Percentiles rank a stretch among this genome's conserved stretches.
These are phyloP conservation scores for Drosophila repleta DNA, from an alignment of 1,140 invertebrate species.

Conservation along the genomic window DNA sequence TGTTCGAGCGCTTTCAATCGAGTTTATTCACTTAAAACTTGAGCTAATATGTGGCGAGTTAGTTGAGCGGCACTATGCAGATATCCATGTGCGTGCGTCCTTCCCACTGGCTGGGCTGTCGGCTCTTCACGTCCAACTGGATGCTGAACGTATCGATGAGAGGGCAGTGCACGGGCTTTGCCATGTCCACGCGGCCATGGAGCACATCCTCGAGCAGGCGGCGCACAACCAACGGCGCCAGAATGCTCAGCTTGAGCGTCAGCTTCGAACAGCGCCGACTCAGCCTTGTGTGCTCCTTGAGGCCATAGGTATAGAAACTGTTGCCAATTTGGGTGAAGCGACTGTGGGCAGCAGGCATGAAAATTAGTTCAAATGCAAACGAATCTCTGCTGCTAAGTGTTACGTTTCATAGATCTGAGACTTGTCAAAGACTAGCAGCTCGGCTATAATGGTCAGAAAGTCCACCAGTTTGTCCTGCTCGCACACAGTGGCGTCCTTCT, in stretches of 20 bases:
- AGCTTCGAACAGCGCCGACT: background rate
- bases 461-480: conserved; percentile 17
- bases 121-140: conserved; percentile 17
- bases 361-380: background rate
- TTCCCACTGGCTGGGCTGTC: too few relatives aligned
- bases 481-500: background rate
- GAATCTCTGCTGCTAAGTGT: background rate
- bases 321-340: conserved; percentile 16
- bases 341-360: background rate
- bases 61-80: conserved; percentile 7
- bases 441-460: conserved; percentile 21
- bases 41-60: too few relatives aligned
- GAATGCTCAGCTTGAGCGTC: conserved; percentile 9
- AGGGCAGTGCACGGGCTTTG: background rate
- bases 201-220: conserved; percentile 15
- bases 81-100: background rate
- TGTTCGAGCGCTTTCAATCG: background rate
- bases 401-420: background rate
- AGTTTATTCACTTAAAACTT: background rate
- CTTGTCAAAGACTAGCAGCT: conserved; percentile 34
- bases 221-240: conserved; percentile 1
- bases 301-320: conserved; percentile 26
- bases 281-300: rapidly evolving
- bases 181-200: conserved; percentile 10
- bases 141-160: background rate